These are phyloP conservation scores for Plecturocebus donacophilus DNA, from an alignment of 2,113 vertebrate genomes.

Conservation along the genomic window DNA sequence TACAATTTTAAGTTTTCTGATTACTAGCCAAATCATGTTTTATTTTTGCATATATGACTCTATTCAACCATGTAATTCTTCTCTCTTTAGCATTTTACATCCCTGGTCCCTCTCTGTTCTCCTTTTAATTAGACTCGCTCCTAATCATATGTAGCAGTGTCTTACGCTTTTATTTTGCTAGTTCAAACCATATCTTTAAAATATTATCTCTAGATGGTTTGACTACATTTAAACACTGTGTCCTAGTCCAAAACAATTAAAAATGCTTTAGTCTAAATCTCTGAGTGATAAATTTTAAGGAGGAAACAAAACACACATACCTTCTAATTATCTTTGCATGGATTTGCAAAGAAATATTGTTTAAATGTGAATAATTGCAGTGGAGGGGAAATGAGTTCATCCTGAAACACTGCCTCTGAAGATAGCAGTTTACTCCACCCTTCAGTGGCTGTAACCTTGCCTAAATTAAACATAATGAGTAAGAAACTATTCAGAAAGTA, in stretches of 20 bases:
- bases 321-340: conserved; percentile 68
- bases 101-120: background rate
- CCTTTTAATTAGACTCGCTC: background rate
- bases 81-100: background rate
- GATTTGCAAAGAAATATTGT: conserved; percentile 58
- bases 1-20: background rate
- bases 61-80: background rate
- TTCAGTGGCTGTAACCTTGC: background rate
- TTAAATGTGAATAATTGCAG: conserved; percentile 48
- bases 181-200: conserved; percentile 24
- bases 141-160: background rate
- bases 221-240: conserved; percentile 51
- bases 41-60: background rate
- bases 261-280: conserved; percentile 59
- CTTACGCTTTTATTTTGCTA: conserved; percentile 2
- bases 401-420: conserved; percentile 8
- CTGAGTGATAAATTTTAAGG: conserved; percentile 51
- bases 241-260: conserved; percentile 62
- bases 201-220: conserved; percentile 36
- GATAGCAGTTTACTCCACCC: background rate
- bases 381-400: conserved; percentile 4
- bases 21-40: background rate
- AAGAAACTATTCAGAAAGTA: conserved; percentile 49
- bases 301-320: conserved; percentile 57
- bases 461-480: conserved; percentile 57